phyloP scores from a whole-genome alignment of 2,113 vertebrate genomes.

The Cinclus cinclus region DNA sequence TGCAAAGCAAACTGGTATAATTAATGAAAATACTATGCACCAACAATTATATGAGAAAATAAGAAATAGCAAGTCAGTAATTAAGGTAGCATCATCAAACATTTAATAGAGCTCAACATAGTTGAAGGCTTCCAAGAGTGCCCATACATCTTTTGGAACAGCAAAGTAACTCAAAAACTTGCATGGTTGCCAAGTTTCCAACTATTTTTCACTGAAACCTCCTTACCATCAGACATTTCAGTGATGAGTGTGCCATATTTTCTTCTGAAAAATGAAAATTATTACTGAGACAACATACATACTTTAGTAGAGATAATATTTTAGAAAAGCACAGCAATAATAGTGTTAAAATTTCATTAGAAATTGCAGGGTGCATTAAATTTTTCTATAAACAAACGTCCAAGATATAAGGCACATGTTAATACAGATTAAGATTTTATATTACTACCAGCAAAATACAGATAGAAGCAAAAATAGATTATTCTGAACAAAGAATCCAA shows the following conservation, averaged over 20 bases:
- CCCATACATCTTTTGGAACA: not conserved
- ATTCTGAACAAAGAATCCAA: not conserved
- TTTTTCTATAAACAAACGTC: constrained; percentile 9
- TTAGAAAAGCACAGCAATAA: not conserved
- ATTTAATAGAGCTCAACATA: not conserved
- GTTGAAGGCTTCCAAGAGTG: not conserved
- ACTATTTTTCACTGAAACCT: not conserved
- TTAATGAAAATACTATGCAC: not conserved
- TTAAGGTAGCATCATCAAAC: not conserved
- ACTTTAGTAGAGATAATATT: not conserved
- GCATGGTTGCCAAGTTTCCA: not conserved
- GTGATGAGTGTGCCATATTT: not conserved
- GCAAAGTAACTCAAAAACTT: not conserved
- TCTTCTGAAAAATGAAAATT: not conserved
- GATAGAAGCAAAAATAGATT: not conserved
- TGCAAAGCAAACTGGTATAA: not conserved
- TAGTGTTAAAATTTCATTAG: constrained; percentile 11
- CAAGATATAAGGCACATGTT: constrained; percentile 11
- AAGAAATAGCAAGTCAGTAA: not conserved
- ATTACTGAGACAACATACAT: not conserved
- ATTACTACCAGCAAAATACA: not conserved
- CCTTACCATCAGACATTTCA: not conserved
- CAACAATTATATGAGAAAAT: not conserved
- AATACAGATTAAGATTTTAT: constrained; percentile 5
- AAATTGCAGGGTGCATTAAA: constrained; percentile 19